Evolutionary conservation across 1,140 invertebrate species (phyloP).

Genomic region (Drosophila kikkawai): DNA sequence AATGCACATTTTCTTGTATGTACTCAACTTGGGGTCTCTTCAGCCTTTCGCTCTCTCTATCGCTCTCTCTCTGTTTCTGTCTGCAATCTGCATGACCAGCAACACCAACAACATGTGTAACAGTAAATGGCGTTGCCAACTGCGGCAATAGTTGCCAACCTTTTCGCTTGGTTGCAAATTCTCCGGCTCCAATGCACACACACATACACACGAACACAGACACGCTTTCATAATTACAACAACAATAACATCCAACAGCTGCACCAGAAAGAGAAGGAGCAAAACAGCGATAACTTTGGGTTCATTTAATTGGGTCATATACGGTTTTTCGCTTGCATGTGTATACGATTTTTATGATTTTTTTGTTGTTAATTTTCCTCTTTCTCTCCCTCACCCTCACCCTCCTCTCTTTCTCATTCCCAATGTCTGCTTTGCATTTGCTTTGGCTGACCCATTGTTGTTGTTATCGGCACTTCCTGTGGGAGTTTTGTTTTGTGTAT

Average conservation of each 20-base stretch:
- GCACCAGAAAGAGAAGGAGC: conserved; percentile 1
- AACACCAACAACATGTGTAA: conserved; percentile 39
- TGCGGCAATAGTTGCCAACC: conserved; percentile 71
- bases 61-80: conserved; percentile 35
- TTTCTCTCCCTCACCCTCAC: conserved; percentile 1
- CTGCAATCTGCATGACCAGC: conserved; percentile 75
- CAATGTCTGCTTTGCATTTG: conserved; percentile 14
- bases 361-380: conserved; percentile 46
- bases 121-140: conserved; percentile 57
- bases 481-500: conserved; percentile 68
- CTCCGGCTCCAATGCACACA: conserved; percentile 73
- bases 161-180: conserved; percentile 81
- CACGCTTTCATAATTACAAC: conserved; percentile 77
- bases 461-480: conserved; percentile 68
- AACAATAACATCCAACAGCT: conserved; percentile 30
- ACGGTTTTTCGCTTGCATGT: conserved; percentile 71
- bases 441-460: conserved; percentile 44
- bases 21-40: conserved; percentile 38
- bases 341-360: conserved; percentile 51
- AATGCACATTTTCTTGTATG: conserved; percentile 57
- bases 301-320: conserved; percentile 81
- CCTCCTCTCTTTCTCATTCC: neutral
- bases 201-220: conserved; percentile 14
- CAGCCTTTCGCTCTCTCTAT: conserved; percentile 14
- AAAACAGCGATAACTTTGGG: conserved; percentile 41